phyloP scores from a whole-genome alignment of 2,888 invertebrate genomes.

The Cheilosia grossa region DNA sequence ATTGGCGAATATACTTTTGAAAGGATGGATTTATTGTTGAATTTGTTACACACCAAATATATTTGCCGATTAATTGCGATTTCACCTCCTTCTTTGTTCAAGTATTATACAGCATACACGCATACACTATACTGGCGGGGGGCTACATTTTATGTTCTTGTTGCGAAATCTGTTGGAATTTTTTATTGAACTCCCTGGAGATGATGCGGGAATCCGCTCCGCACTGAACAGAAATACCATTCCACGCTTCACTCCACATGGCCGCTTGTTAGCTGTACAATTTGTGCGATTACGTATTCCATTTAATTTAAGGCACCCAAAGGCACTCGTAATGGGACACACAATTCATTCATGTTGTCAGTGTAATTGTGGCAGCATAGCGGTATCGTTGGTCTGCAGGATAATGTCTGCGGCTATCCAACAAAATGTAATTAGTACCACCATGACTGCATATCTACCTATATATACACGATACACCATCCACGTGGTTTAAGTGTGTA shows the following conservation, averaged over 20 bases:
- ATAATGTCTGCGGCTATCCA: constrained; percentile 60
- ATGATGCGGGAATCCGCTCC: constrained; percentile 33
- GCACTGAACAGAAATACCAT: constrained; percentile 27
- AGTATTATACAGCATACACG: too few species aligned
- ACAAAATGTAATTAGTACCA: constrained; percentile 66
- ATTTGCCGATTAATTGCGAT: constrained; percentile 73
- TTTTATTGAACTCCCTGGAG: constrained; percentile 55
- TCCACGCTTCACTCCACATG: constrained; percentile 51
- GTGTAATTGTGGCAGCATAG: constrained; percentile 39
- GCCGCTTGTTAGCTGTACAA: constrained; percentile 50
- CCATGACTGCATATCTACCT: background rate
- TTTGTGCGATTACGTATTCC: constrained; percentile 67
- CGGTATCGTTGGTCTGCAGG: constrained; percentile 32
- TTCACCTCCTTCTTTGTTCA: constrained; percentile 56
- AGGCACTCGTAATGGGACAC: constrained; percentile 62
- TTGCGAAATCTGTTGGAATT: constrained; percentile 52
- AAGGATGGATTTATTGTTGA: constrained; percentile 70
- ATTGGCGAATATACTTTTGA: constrained; percentile 70
- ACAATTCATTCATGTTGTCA: constrained; percentile 49
- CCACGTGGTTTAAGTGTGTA: constrained; percentile 31
- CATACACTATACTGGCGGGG: background rate
- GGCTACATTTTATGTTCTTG: background rate
- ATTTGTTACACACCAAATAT: constrained; percentile 68
- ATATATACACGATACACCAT: background rate
- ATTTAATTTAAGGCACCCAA: constrained; percentile 72